phyloP scores from a whole-genome alignment of 2,797 vertebrate genomes.

The Microctenopoma steveboyesi region DNA sequence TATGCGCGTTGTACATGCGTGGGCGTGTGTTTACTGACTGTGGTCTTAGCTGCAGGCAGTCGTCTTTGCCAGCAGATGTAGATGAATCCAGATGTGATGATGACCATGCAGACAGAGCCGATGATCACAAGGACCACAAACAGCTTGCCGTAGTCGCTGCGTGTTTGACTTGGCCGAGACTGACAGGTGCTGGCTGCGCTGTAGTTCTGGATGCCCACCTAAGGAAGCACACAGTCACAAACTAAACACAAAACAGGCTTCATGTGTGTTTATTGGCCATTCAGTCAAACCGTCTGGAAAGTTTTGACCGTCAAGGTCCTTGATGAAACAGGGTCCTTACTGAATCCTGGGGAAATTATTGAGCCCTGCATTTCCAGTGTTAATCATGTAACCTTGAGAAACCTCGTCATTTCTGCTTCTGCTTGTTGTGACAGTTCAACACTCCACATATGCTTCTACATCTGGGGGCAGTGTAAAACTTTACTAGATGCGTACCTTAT shows the following conservation, averaged over 20 bases:
- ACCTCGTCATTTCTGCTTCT: too few species aligned
- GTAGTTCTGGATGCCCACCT: constrained; percentile 95
- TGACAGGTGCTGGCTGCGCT: constrained; percentile 88
- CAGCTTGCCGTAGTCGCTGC: constrained; percentile 95
- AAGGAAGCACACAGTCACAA: constrained; percentile 8
- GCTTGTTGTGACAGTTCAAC: too few species aligned
- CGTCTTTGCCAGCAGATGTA: constrained; percentile 98
- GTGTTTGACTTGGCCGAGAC: constrained; percentile 87
- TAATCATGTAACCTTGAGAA: too few species aligned
- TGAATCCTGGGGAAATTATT: too few species aligned
- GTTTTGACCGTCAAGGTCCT: too few species aligned
- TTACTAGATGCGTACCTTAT: too few species aligned
- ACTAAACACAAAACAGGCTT: neutral
- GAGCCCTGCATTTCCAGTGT: too few species aligned
- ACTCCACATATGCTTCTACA: too few species aligned
- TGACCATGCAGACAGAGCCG: constrained; percentile 94
- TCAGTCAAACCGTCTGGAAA: too few species aligned
- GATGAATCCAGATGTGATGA: constrained; percentile 93
- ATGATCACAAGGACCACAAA: constrained; percentile 97
- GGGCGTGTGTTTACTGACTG: constrained; percentile 75
- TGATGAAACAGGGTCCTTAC: too few species aligned
- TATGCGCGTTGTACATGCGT: neutral
- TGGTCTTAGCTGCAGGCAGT: constrained; percentile 91
- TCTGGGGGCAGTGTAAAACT: too few species aligned
- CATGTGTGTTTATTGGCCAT: too few species aligned